These are phyloP conservation scores for Anadara kagoshimensis DNA, from an alignment of 1,140 invertebrate genomes.

Conservation along the genomic window DNA sequence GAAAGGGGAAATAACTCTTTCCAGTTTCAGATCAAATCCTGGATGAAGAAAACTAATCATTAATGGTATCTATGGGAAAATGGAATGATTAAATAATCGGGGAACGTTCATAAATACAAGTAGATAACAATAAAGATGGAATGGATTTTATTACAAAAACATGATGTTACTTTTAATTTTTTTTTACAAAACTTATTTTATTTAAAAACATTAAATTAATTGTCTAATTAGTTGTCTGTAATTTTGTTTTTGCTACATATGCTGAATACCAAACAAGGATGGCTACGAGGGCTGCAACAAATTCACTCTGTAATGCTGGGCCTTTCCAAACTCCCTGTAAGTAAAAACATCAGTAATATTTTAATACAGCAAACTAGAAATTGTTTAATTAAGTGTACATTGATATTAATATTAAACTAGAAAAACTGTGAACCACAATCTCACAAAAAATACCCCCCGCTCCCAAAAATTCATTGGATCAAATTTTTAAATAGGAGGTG, in stretches of 20 bases:
- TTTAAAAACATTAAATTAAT: slow-evolving; percentile 13
- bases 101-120: neutral
- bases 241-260: slow-evolving; percentile 78
- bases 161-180: neutral
- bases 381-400: too few relatives aligned
- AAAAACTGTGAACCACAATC: too few relatives aligned
- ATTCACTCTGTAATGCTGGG: slow-evolving; percentile 93
- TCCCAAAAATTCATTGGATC: too few relatives aligned
- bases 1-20: too few relatives aligned
- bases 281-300: slow-evolving; percentile 86
- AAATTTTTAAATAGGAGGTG: too few relatives aligned
- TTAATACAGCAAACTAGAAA: too few relatives aligned
- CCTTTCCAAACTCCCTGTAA: slow-evolving; percentile 88
- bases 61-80: slow-evolving; percentile 15
- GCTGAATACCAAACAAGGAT: slow-evolving; percentile 90
- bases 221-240: slow-evolving; percentile 51
- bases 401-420: too few relatives aligned
- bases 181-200: neutral
- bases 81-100: slow-evolving; percentile 4
- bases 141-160: slow-evolving; percentile 8
- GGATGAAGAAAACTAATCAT: too few relatives aligned
- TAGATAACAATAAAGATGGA: neutral
- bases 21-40: too few relatives aligned
- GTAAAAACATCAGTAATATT: neutral
- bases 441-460: too few relatives aligned